These are phyloP conservation scores for Spilarctia lutea DNA, from an alignment of 2,888 invertebrate genomes.

Conservation along the genomic window DNA sequence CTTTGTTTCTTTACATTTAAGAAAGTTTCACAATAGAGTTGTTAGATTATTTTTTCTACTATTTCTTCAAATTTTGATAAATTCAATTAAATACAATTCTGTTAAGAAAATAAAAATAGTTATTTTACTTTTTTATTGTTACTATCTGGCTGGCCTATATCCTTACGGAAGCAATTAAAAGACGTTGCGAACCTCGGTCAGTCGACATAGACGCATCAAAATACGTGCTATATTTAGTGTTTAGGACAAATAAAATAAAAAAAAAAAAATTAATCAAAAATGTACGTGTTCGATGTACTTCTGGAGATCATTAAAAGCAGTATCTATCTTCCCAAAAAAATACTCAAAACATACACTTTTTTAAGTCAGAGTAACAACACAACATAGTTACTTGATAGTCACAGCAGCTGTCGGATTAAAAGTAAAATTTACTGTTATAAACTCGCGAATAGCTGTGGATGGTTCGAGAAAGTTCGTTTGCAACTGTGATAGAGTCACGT, in stretches of 20 bases:
- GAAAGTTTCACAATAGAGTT: constrained; percentile 57
- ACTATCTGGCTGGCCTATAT: background rate
- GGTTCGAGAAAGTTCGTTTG: constrained; percentile 25
- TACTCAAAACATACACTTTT: background rate
- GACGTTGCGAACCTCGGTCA: too few relatives aligned
- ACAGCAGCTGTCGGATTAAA: constrained; percentile 11
- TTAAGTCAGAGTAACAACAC: background rate
- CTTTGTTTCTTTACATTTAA: constrained; percentile 74
- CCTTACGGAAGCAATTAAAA: background rate
- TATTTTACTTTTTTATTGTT: too few relatives aligned
- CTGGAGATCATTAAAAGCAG: background rate
- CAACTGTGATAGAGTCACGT: constrained; percentile 54
- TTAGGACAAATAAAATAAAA: too few relatives aligned
- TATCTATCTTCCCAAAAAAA: background rate
- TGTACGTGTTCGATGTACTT: too few relatives aligned
- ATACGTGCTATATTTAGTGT: background rate
- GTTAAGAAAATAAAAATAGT: too few relatives aligned
- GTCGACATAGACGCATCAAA: background rate
- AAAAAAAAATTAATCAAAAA: too few relatives aligned
- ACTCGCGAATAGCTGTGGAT: constrained; percentile 21
- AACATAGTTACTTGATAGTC: constrained; percentile 6
- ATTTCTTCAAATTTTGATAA: too few relatives aligned
- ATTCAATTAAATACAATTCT: too few relatives aligned
- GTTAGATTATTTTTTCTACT: constrained; percentile 31
- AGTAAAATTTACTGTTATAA: constrained; percentile 16